Evolutionary conservation across 1,140 invertebrate genomes (phyloP), one percentile per base, ranked within the genome.

Genomic region (Drosophila miranda): DNA sequence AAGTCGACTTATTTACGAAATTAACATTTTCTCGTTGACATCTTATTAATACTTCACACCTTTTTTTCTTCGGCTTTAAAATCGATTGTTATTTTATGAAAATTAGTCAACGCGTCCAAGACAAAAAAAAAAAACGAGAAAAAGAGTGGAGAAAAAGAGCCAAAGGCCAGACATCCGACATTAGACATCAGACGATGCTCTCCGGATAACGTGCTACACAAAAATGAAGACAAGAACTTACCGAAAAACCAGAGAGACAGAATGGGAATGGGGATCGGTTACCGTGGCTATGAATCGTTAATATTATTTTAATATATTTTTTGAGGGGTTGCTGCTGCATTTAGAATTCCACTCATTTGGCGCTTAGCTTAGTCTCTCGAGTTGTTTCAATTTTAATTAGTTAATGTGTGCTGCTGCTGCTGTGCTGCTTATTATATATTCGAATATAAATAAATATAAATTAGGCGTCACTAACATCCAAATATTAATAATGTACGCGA

Each of bases 21-120:
- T 76, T 87, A 82, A 87, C 82, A 87, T 87, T 87, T 87, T 82
- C 75, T 66, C 75, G 71, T 87, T 87, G 78, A 87, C 82, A 86
- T 87, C 82, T 87, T 87, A 87, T 87, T 87, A 87, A 87, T 87
- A 87, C 82, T 87, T 87, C 82, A 87, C 82, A 87, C 82, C 83
- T 87, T 82, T 78, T 78, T 38, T 38, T 72, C 64, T 78, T 64
- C 61, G 82, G 60, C 54, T 68, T 71, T 54, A 53, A 87, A 87
- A 87, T 87, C 82, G 82, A 87, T 87, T 76, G 82, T 45, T 87
- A 72, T 87, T 87, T 87, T 87, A 87, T 87, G 75, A 78, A 87
- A 87, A 87, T 87, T 87, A 87, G 82, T 87, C 75, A 67, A 86
- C 67, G 64, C 77, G 76, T 48, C 60, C 71, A 51, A 52, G 57